Evolutionary conservation across 2,888 invertebrate genomes (phyloP).

Genomic region (Melanophora roralis): DNA sequence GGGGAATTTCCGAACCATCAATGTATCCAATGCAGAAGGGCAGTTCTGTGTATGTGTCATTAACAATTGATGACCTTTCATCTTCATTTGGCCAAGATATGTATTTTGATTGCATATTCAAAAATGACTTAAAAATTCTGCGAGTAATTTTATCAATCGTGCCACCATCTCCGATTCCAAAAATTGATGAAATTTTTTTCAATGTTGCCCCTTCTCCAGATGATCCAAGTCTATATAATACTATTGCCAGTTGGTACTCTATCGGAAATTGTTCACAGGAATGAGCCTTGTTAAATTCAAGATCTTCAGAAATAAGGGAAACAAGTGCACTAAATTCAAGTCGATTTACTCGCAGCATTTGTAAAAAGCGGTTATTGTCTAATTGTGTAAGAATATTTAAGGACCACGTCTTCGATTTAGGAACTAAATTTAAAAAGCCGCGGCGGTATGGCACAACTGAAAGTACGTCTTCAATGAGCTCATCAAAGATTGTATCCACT

Average conservation of each 20-base stretch:
- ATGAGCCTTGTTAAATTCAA: background rate
- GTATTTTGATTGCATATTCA: slow-evolving; percentile 7
- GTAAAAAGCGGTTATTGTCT: slow-evolving; percentile 9
- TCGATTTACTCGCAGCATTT: slow-evolving; percentile 6
- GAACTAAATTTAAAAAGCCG: slow-evolving; percentile 1
- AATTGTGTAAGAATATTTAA: slow-evolving; percentile 4
- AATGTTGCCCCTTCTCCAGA: slow-evolving; percentile 41
- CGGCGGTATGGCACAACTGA: background rate
- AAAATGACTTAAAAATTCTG: background rate
- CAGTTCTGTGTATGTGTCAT: background rate
- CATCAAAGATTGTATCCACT: slow-evolving; percentile 1
- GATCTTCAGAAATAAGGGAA: background rate
- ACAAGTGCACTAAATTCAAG: background rate
- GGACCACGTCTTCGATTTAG: slow-evolving; percentile 15
- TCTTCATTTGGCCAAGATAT: slow-evolving; percentile 9
- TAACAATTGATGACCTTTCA: background rate
- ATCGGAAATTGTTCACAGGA: slow-evolving; percentile 29
- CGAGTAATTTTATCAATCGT: slow-evolving; percentile 22
- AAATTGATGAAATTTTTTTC: slow-evolving; percentile 34
- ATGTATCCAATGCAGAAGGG: background rate
- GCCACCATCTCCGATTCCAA: background rate
- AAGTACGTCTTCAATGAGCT: background rate
- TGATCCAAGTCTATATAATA: slow-evolving; percentile 18
- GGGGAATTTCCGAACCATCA: slow-evolving; percentile 10
- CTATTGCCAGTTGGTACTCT: slow-evolving; percentile 44